phyloP scores from a whole-genome alignment of 1,140 invertebrate genomes.

The Episyrphus balteatus region DNA sequence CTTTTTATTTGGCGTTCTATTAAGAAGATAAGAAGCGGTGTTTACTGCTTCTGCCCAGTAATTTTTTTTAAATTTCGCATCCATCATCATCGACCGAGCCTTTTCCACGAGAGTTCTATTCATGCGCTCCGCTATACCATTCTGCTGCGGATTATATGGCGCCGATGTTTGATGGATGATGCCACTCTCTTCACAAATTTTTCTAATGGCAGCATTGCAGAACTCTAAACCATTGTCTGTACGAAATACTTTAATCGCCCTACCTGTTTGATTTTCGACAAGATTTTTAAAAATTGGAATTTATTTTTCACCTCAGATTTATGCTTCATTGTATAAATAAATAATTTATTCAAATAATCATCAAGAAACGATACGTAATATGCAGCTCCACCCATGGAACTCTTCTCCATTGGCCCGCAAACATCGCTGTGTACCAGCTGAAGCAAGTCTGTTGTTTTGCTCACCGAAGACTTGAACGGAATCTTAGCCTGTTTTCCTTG shows the following conservation, averaged over 20 bases:
- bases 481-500: constrained; percentile 6
- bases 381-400: constrained; percentile 13
- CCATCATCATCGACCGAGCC: constrained; percentile 12
- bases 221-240: constrained; percentile 25
- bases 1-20: neutral
- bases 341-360: constrained; percentile 16
- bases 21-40: constrained; percentile 20
- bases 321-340: constrained; percentile 17
- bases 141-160: constrained; percentile 20
- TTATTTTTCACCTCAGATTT: constrained; percentile 16
- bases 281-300: constrained; percentile 19
- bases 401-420: constrained; percentile 28
- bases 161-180: constrained; percentile 11
- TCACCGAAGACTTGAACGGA: constrained; percentile 3
- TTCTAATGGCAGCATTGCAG: constrained; percentile 14
- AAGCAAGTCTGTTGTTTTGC: constrained; percentile 16
- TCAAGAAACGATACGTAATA: constrained; percentile 26
- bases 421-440: constrained; percentile 33
- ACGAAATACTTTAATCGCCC: constrained; percentile 15
- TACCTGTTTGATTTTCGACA: constrained; percentile 19
- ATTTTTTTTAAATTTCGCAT: constrained; percentile 10
- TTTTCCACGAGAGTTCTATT: constrained; percentile 19
- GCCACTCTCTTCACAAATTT: neutral
- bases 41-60: constrained; percentile 13
- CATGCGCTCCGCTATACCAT: constrained; percentile 21